phyloP scores from a whole-genome alignment of 1,140 invertebrate species.

The Anthonomus grandis region DNA sequence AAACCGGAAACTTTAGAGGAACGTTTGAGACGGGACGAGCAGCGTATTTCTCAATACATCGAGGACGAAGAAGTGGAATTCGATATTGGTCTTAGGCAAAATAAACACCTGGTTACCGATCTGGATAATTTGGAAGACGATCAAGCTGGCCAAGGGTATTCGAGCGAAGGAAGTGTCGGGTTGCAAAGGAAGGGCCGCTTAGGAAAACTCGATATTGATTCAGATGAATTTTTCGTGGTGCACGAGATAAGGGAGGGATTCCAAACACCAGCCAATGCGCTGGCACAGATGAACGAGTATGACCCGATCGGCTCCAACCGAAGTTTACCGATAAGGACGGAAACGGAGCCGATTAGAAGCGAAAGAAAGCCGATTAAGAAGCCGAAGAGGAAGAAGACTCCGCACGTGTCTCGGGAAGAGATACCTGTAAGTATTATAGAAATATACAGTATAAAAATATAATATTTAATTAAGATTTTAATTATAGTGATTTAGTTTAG shows the following conservation, averaged over 20 bases:
- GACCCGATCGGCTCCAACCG: conserved; percentile 35
- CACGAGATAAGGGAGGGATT: conserved; percentile 75
- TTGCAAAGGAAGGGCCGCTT: conserved; percentile 10
- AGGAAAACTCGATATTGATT: conserved; percentile 63
- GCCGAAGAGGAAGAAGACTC: conserved; percentile 47
- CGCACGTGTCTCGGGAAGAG: conserved; percentile 44
- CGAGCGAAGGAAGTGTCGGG: conserved; percentile 15
- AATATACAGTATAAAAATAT: too few species aligned
- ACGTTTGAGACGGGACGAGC: conserved; percentile 14
- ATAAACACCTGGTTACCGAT: conserved; percentile 17
- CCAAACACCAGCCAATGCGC: conserved; percentile 60
- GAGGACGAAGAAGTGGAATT: conserved; percentile 18
- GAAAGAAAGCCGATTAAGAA: conserved; percentile 43
- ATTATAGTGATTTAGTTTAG: too few species aligned
- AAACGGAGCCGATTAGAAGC: conserved; percentile 15
- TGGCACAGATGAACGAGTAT: conserved; percentile 53
- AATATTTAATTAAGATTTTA: too few species aligned
- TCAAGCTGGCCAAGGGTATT: conserved; percentile 10
- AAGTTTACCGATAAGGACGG: conserved; percentile 30
- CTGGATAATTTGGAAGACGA: conserved; percentile 25
- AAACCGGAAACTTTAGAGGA: conserved; percentile 16
- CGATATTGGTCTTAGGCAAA: neutral
- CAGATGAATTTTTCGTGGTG: conserved; percentile 80
- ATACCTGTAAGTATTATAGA: conserved; percentile 20
- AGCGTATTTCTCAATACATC: conserved; percentile 5